Percentiles rank a stretch among this genome's conserved stretches.
These are phyloP conservation scores for Anagyrus pseudococci DNA, from an alignment of 2,888 invertebrate genomes.

Conservation along the genomic window DNA sequence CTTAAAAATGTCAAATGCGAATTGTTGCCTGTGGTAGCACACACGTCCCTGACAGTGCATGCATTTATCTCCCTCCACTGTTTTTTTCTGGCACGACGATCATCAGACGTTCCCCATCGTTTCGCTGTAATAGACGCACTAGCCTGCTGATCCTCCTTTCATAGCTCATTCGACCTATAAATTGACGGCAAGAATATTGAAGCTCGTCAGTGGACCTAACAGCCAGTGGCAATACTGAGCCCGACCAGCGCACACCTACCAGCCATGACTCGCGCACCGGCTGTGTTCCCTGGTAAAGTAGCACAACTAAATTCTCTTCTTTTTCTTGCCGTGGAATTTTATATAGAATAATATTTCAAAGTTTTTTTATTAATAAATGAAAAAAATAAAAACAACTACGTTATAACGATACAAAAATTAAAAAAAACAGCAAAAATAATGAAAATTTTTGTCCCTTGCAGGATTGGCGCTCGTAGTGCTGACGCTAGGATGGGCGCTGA, in stretches of 20 bases:
- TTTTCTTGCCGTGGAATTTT: too few relatives aligned
- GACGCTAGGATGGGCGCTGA: not conserved
- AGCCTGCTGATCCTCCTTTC: slow-evolving; percentile 19
- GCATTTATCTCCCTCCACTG: not conserved
- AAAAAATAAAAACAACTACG: not conserved
- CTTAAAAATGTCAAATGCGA: too few relatives aligned
- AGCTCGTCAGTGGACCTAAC: slow-evolving; percentile 27
- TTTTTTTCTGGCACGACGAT: not conserved
- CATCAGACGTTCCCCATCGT: not conserved
- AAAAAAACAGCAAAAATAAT: not conserved
- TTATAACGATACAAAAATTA: not conserved
- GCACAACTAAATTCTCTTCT: not conserved
- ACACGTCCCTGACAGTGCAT: not conserved
- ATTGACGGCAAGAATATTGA: slow-evolving; percentile 26
- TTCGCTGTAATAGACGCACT: not conserved
- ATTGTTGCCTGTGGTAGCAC: not conserved
- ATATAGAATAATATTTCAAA: not conserved
- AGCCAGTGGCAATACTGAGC: slow-evolving; percentile 27
- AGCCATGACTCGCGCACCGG: slow-evolving; percentile 28
- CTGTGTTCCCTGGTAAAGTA: slow-evolving; percentile 30
- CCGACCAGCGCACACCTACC: slow-evolving; percentile 11
- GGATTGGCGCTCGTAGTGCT: not conserved
- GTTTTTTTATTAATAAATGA: slow-evolving; percentile 1
- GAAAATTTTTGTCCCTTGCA: not conserved
- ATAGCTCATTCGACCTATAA: slow-evolving; percentile 37